Evolutionary conservation across 2,113 vertebrate genomes (phyloP), one percentile per base, ranked within the genome.

Genomic region (Myiagra hebetior): DNA sequence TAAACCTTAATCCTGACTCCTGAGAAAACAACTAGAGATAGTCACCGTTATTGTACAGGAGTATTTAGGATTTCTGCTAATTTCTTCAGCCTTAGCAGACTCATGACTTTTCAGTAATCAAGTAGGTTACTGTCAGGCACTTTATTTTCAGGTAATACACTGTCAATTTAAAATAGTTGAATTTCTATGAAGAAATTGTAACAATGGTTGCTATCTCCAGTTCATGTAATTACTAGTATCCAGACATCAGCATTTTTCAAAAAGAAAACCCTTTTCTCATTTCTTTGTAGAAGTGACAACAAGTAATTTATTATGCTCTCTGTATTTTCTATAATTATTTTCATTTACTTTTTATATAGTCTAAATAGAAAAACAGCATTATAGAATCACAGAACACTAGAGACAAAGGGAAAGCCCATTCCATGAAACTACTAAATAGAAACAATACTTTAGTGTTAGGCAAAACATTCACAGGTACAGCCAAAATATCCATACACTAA

Each of bases 201-300:
- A 62, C 6, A 57, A 44, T 7, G 19, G 24, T 78, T 57, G 50
- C 22, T 50, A 18, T 46, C 17, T 56, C 15, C 0, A 0, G 46
- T 57, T 82, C 70, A 50, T 33, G 28, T 37, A 75, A 85, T 31
- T 75, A 30, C 20, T 67, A 78, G 27, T 46, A 75, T 15, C 27
- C 62, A 63, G 28, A 69, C 5, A 93, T 10, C 15, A 50, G 16
- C 3, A 9, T 52, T 67, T 57, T 46, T 53, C 13, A 46, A 59
- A 82, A 70, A 67, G 6, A 62, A 75, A 76, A 20, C 4, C 3
- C 6, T 31, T 31, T 46, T 81, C 49, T 67, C 15, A 44, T 7
- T 52, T 80, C 57, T 70, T 85, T 52, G 4, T 50, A 46, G 60
- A 72, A 20, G 9, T 64, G 33, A 60, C 18, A 78, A 57, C 35